A percentile compares a stretch with the other conserved stretches of the same genome.
Evolutionary conservation across 2,797 vertebrate species (phyloP).

Genomic region (Merluccius polli): DNA sequence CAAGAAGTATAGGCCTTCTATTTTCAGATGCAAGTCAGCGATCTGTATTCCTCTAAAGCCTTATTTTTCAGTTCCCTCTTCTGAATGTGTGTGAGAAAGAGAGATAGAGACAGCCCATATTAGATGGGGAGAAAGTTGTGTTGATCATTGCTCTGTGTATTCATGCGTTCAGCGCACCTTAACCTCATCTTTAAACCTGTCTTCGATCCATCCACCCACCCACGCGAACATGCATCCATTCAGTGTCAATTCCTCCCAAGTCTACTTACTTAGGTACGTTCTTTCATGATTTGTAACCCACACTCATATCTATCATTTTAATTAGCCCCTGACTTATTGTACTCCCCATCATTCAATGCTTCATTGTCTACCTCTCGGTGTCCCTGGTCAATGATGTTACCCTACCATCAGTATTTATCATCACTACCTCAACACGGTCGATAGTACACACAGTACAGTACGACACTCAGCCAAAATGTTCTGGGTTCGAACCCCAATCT

Average conservation of each 20-base stretch:
- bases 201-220: too few relatives aligned
- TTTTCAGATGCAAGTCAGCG: neutral
- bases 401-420: constrained; percentile 31
- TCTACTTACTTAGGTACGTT: too few relatives aligned
- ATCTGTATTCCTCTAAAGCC: neutral
- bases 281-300: too few relatives aligned
- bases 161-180: too few relatives aligned
- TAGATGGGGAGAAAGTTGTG: neutral
- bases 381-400: constrained; percentile 46
- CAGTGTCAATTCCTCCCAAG: too few relatives aligned
- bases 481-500: neutral
- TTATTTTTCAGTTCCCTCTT: neutral
- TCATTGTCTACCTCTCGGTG: constrained; percentile 44
- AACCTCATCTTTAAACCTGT: too few relatives aligned
- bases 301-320: too few relatives aligned
- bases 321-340: constrained; percentile 46
- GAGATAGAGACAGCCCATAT: neutral
- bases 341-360: constrained; percentile 55
- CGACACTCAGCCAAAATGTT: too few relatives aligned
- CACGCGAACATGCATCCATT: too few relatives aligned
- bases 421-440: too few relatives aligned
- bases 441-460: too few relatives aligned
- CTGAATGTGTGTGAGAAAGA: neutral
- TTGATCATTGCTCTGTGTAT: too few relatives aligned
- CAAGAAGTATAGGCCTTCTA: neutral